Conservation (phyloP, 2,797 vertebrate genomes). For the Scolopax bukidnonensis region DNA sequence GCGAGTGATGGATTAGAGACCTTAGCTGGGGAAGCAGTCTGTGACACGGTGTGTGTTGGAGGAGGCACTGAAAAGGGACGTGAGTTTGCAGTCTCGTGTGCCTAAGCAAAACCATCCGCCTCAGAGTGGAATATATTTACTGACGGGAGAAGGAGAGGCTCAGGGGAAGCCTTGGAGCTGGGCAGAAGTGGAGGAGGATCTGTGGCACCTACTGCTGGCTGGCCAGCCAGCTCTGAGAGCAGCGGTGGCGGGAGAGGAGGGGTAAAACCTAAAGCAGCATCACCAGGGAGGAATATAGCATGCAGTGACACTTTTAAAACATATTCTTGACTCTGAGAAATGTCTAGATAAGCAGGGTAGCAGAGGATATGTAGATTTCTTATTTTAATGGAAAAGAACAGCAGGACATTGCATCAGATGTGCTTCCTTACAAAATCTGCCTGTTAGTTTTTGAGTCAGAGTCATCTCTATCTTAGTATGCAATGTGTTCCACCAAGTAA, state of each 20-base stretch:
- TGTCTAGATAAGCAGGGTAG: neutral
- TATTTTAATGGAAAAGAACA: conserved; percentile 47
- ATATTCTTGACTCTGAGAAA: neutral
- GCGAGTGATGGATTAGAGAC: conserved; percentile 73
- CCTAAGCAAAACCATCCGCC: conserved; percentile 35
- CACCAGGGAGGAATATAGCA: neutral
- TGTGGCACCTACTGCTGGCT: neutral
- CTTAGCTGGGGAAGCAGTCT: conserved; percentile 67
- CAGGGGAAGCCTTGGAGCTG: neutral
- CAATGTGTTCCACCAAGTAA: conserved; percentile 43
- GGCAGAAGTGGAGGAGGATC: accelerated
- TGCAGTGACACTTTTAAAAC: neutral
- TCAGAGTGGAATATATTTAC: conserved; percentile 31
- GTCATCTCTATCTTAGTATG: conserved; percentile 52
- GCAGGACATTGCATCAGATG: conserved; percentile 6
- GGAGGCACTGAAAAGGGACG: conserved; percentile 36
- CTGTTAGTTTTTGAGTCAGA: conserved; percentile 18
- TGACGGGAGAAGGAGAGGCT: conserved; percentile 17
- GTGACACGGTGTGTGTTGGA: conserved; percentile 36
- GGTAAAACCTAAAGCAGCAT: neutral
- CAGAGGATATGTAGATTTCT: neutral
- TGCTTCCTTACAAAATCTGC: conserved; percentile 11
- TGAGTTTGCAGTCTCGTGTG: conserved; percentile 12
- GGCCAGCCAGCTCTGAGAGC: neutral
- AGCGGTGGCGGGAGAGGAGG: neutral